Evolutionary conservation across 2,888 invertebrate genomes (phyloP).

Genomic region (Rhagonycha fulva): DNA sequence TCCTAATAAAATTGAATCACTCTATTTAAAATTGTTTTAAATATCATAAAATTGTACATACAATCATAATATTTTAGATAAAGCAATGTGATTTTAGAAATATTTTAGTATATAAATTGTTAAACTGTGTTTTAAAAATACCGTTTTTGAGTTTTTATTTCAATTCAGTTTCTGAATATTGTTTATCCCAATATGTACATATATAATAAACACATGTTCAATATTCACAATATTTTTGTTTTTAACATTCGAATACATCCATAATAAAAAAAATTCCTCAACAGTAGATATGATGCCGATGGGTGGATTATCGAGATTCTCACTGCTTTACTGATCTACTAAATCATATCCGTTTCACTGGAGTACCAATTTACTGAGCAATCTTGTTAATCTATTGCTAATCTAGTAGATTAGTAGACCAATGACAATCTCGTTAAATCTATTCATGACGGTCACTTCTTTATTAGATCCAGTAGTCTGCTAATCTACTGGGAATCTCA

Average conservation of each 20-base stretch:
- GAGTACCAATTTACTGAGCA: too few species aligned
- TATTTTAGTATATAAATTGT: slow-evolving; percentile 6
- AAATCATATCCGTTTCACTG: too few species aligned
- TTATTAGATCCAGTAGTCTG: too few species aligned
- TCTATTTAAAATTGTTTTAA: slow-evolving; percentile 13
- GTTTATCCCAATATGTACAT: not conserved
- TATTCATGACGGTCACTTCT: too few species aligned
- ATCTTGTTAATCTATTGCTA: too few species aligned
- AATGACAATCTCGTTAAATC: too few species aligned
- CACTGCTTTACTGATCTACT: too few species aligned
- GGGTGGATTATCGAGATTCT: too few species aligned
- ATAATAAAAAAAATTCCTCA: too few species aligned
- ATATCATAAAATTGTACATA: slow-evolving; percentile 16
- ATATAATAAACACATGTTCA: not conserved
- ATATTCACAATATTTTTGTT: not conserved
- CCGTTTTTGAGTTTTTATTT: not conserved
- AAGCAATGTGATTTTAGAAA: slow-evolving; percentile 20
- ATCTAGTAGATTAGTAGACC: too few species aligned
- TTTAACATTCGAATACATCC: not conserved
- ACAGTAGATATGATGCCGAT: too few species aligned
- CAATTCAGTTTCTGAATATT: not conserved
- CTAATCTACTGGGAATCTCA: too few species aligned
- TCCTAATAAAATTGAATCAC: not conserved
- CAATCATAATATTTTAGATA: slow-evolving; percentile 14
- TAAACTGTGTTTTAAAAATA: not conserved